Base-by-base conservation (phyloP, 2,113 vertebrate genomes). In the Gambusia holbrooki region DNA sequence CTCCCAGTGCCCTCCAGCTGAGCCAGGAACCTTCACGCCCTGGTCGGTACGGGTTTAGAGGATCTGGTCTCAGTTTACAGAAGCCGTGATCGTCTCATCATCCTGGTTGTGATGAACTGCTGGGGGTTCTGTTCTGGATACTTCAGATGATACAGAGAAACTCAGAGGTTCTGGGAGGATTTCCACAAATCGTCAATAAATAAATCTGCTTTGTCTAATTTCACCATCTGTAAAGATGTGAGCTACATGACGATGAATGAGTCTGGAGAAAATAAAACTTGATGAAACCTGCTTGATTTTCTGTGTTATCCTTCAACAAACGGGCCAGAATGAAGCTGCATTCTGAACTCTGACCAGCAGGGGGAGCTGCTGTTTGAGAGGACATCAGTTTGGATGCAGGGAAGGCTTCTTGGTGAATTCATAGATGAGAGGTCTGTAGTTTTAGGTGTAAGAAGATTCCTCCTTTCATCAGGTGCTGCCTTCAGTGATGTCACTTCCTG, bases 21-120 rank as follows among this genome's bases (percentile, higher is more conserved):
- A 74, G 33, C 66, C 35, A 3, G 71, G 71, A 74, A 70, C 71
- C 61, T 80, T 70, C 51, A 70, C 17, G 3, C 78, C 78, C 28
- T 80, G 78, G 78, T 74, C 78, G 6, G 71, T 80, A 4, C 78
- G 33, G 66, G 71, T 80, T 33, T 80, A 74, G 66, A 28, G 40
- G 8, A 9, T 19, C 1, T 22, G 48, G 17, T 6, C 48, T 6
- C 5, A 51, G 48, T 51, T 51, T 19, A 5, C 42, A 45, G 42
- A 22, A 9, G 19, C 17, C 7, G 17, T 54, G 48, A 54, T 58
- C 51, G 10, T 25, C 51, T 58, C 25, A 19, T 19, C 25, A 25
- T 58, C 22, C 37, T 67, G 65, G 13, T 9, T 15, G 27, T 45
- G 45, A 54, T 13, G 45, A 54, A 25, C 67, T 33, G 29, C 17